Evolutionary conservation across 1,140 invertebrate species (phyloP).

Genomic region (Pachyrhynchus sulphureomaculatus): DNA sequence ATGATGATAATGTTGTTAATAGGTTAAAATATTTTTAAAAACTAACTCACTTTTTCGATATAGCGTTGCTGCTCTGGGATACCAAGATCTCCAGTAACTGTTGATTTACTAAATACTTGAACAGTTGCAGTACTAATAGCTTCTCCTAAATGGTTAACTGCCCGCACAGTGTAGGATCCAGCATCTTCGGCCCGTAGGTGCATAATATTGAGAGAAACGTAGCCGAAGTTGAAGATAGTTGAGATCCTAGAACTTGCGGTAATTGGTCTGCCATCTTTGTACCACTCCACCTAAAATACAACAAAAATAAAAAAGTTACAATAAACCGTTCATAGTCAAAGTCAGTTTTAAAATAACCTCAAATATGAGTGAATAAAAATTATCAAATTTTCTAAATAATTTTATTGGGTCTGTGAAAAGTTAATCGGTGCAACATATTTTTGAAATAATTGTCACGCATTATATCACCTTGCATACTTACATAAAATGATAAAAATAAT

Average conservation of each 20-base stretch:
- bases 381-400: too few relatives aligned
- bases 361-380: too few relatives aligned
- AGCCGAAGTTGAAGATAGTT: conserved; percentile 97
- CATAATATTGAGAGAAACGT: conserved; percentile 96
- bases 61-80: conserved; percentile 91
- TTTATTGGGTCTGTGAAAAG: too few relatives aligned
- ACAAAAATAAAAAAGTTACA: not conserved
- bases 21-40: too few relatives aligned
- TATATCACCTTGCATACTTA: too few relatives aligned
- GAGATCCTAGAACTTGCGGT: conserved; percentile 94
- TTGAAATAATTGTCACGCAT: too few relatives aligned
- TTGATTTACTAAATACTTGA: conserved; percentile 67
- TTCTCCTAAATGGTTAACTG: conserved; percentile 85
- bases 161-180: conserved; percentile 87
- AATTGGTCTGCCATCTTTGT: conserved; percentile 91
- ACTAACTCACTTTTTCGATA: conserved; percentile 67
- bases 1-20: too few relatives aligned
- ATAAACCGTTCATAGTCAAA: not conserved
- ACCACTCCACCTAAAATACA: conserved; percentile 84
- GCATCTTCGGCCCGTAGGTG: conserved; percentile 93
- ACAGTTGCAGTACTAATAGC: conserved; percentile 78
- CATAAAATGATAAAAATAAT: too few relatives aligned
- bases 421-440: too few relatives aligned
- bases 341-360: too few relatives aligned
- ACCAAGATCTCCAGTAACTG: conserved; percentile 81